These are phyloP conservation scores for Probosciger aterrimus DNA, from an alignment of 2,113 vertebrate genomes.

Conservation along the genomic window DNA sequence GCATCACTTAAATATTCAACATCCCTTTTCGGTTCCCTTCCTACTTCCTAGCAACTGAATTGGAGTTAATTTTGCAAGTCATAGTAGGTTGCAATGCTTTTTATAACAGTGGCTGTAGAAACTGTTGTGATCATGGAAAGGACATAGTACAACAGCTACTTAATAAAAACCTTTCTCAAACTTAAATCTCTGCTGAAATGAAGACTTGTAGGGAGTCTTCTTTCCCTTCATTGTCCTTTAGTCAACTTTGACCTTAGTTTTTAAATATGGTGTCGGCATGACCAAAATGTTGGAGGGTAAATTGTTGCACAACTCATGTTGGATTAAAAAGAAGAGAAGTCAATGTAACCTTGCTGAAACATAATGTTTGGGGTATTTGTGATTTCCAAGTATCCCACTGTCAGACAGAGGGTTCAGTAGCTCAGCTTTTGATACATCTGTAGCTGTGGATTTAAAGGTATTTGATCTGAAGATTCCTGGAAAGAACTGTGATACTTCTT, in stretches of 20 bases:
- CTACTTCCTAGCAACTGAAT: not conserved
- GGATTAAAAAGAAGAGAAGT: not conserved
- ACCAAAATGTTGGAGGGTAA: not conserved
- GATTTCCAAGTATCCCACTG: not conserved
- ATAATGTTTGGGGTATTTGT: not conserved
- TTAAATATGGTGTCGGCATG: not conserved
- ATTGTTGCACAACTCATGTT: not conserved
- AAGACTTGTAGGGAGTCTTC: not conserved
- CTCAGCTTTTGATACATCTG: not conserved
- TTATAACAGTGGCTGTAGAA: not conserved
- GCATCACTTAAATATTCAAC: not conserved
- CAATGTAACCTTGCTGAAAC: not conserved
- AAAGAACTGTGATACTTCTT: not conserved
- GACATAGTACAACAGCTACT: not conserved
- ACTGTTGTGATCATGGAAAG: not conserved
- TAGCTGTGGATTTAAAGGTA: not conserved
- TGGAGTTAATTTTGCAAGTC: slow-evolving; percentile 36
- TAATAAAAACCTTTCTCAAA: not conserved
- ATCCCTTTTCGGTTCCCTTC: not conserved
- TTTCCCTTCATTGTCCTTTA: not conserved
- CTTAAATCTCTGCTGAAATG: not conserved
- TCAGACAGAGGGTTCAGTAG: not conserved
- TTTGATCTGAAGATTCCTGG: not conserved
- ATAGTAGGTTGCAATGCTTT: not conserved
- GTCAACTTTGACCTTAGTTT: not conserved